Conservation (phyloP, 2,113 vertebrate genomes). For the Tenebrosternarchus preto region DNA sequence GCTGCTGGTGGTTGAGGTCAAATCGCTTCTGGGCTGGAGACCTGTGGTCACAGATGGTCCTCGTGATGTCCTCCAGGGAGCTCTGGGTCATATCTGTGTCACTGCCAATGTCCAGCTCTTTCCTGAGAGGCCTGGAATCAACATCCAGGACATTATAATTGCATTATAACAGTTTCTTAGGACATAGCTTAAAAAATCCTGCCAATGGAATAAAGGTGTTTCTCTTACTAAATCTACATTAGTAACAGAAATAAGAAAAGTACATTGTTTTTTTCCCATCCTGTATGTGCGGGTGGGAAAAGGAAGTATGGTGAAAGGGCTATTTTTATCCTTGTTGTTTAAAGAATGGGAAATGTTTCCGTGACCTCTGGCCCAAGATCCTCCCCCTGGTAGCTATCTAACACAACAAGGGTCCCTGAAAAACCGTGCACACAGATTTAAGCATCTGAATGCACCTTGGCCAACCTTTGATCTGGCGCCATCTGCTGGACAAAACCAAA, state of each 20-base stretch:
- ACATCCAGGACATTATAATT: neutral
- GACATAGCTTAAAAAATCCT: neutral
- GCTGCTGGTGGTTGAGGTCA: slow-evolving; percentile 54
- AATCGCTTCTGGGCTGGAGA: slow-evolving; percentile 75
- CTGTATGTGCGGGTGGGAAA: neutral
- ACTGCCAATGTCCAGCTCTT: slow-evolving; percentile 75
- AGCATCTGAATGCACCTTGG: neutral
- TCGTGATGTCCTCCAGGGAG: slow-evolving; percentile 77
- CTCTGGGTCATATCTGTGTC: slow-evolving; percentile 80
- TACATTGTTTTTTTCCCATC: neutral
- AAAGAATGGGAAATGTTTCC: slow-evolving; percentile 25
- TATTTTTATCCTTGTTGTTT: slow-evolving; percentile 12
- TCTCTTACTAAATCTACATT: neutral
- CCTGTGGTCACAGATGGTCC: slow-evolving; percentile 76
- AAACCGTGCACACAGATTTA: too few species aligned
- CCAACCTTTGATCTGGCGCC: neutral
- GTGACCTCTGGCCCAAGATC: neutral
- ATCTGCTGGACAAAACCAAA: neutral
- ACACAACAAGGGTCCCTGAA: too few species aligned
- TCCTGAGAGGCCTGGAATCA: slow-evolving; percentile 72
- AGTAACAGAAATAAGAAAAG: slow-evolving; percentile 5
- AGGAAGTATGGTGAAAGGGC: slow-evolving; percentile 22
- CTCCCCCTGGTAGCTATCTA: too few species aligned
- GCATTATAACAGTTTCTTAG: slow-evolving; percentile 12
- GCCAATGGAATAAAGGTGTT: neutral